Evolutionary conservation across 2,113 vertebrate genomes (phyloP), one percentile per base, ranked within the genome.

Genomic region (Neodontobutis hainanensis): DNA sequence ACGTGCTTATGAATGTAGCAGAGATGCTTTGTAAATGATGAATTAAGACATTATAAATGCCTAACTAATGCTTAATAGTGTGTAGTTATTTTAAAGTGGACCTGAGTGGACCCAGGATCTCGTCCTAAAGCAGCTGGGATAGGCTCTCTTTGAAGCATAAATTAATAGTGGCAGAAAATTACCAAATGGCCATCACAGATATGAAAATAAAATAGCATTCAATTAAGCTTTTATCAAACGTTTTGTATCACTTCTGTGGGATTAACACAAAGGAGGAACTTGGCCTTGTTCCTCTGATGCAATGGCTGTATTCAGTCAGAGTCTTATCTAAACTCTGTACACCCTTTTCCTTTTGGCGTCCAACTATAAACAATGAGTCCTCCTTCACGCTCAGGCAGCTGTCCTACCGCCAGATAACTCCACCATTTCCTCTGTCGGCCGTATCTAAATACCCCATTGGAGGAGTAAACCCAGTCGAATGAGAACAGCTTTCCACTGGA

Each of bases 361-460:
- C 36, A 2, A 53, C 43, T 51, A 63, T 89, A 89, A 85, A 91
- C 84, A 85, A 61, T 53, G 60, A 87, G 73, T 74, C 75, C 42
- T 83, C 60, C 70, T 46, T 43, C 36, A n/a, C 53, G 4, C 45
- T 51, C 50, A 79, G 68, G 45, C 57, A 16, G 48, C 75, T 66
- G 62, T 77, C 70, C 65, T 70, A 65, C 64, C 51, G 53, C 51
- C 11, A 60, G 64, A 87, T 68, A 83, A 70, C 64, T 67, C 51
- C 48, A 76, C 65, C 34, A 85, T 87, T 90, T 85, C 83, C 78
- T 83, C 50, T 68, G n/a, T 73, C 75, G 8, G 5, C 14, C 2
- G 45, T 48, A 60, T 87, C 86, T 88, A 90, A 89, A 86, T 76
- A 77, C 55, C 43, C 84, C 85, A 88, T 90, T 87, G 89, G 77